Evolutionary conservation across 2,888 invertebrate species (phyloP), one percentile per base, ranked within the genome.

Genomic region (Andrena flavipes): DNA sequence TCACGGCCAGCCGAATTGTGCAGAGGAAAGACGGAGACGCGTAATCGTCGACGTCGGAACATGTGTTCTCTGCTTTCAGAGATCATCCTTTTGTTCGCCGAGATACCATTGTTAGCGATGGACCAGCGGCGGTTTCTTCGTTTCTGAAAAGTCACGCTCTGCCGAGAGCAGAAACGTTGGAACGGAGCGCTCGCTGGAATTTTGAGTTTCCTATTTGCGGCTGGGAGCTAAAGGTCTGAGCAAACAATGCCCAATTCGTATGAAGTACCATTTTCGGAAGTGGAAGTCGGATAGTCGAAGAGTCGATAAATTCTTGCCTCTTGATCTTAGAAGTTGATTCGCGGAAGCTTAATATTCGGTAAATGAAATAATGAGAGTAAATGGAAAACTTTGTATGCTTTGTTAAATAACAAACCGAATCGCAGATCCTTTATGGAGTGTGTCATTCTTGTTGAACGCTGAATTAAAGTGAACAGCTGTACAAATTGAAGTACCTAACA

Each of bases 81-180:
- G 70, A 70, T 64, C 51, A 70, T 72, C 33, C 84, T 84, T 84
- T 84, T 82, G 84, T 82, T 76, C 76, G 56, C 49, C 8, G 68
- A 54, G 73, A 80, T 75, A 75, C 60, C 79, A 84, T 84, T 84
- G 79, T 84, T 62, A 49, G n/a, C 13, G 2, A 64, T 42, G 62
- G 56, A 67, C 65, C 79, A 49, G 26, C 67, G 49, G 65, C 48
- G 69, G 75, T 68, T 68, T 68, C 79, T 70, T 54, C 73, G 56
- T 74, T 79, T 67, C 65, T 64, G 49, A 69, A 42, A 74, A 62
- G 79, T 84, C 76, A 79, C 70, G 84, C 73, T 82, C 63, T 65
- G 82, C 42, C 59, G 75, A 68, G 74, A 56, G 30, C 62, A 56
- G 73, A 69, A 79, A 73, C 73, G 54, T 20, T 65, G 68, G 49